Base-by-base conservation (phyloP, 1,140 invertebrate species). In the Phymorhynchus buccinoides region DNA sequence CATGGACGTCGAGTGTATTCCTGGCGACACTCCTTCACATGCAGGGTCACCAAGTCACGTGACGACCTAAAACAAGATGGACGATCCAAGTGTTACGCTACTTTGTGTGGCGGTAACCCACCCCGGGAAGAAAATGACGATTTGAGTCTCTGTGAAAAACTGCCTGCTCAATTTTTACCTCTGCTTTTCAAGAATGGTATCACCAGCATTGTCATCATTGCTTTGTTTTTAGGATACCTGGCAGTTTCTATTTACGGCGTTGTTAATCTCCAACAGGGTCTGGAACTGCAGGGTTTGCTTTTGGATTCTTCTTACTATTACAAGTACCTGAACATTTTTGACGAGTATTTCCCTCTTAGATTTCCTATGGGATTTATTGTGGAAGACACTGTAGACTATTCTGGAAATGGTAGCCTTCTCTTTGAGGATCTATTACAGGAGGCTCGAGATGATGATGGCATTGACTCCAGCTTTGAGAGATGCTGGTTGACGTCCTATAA, bases 201-300 rank as follows among this genome's bases (percentile, higher is more conserved):
- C 37, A 89, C 87, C 1, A 95, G 93, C 87, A 84, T 89, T 0
- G 73, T 97, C 9, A 95, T 98, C 18, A 95, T 98, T 3, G 37
- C 97, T 0, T 93, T 96, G n/a, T 99, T 99, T 92, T 94, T 95
- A 22, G 93, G 95, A 0, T 99, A 99, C 90, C 90, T 99, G 1
- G 95, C 94, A 0, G 96, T 97, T 0, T 97, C 97, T 1, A 95
- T 97, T 68, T 98, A 97, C 92, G 98, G 98, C 0, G 95, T 97
- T 0, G 37, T 97, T 96, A 0, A 96, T 86, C 96, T 99, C 41
- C 88, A 93, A 91, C 98, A 98, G 94, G 98, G 98, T 1, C 94
- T 99, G 9, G 97, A 98, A 90, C 94, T 94, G n/a, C 90, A 92
- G 37, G 91, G 93, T 79, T 80, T 94, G 16, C 88, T 94, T 9